Base-by-base conservation (phyloP, 92 coral and sea anemone genomes). In the Phymanthus crucifer region DNA sequence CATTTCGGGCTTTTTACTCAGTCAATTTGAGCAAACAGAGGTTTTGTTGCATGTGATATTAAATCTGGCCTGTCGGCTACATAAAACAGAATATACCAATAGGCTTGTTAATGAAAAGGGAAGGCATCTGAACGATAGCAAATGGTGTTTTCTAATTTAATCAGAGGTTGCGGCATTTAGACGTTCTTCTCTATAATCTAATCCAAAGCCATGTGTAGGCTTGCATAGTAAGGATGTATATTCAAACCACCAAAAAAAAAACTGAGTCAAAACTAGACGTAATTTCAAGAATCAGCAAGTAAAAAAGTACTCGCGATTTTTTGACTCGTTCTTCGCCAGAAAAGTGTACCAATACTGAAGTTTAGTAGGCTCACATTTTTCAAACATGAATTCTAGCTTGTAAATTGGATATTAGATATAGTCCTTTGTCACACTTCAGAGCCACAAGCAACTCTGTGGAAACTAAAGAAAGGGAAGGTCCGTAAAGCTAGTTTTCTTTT, bases 21-120 rank as follows among this genome's bases (percentile, higher is more conserved):
- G 75, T 73, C 80, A 77, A 83, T 76, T 73, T 83, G 79, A 79
- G 91, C 82, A 87, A 87, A 87, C 91, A 87, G 71, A 66, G 38
- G 66, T 77, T 47, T 66, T 71, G 85, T 83, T 83, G 82, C 76
- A 74, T 48, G 77, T 80, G 58, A 83, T 74, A 74, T 87, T 79
- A 79, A 74, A 79, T 80, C 70, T 75, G 86, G 86, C 66, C 61
- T 64, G 86, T 57, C 86, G 86, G 86, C 74, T 47, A 82, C 74
- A 57, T 82, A 75, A 73, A 82, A 82, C 79, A 82, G 80, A 64
- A 47, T 64, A 34, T 14, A 74, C 80, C 86, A 75, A 73, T 66
- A 37, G 73, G 6, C 78, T 52, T 74, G 79, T 38, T 82, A 82
- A 82, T 82, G 73, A 74, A 65, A 73, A 29, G 48, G 45, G 86